Evolutionary conservation across 35 echinoderm and acorn worm species (phyloP), one percentile per base, ranked within the genome.

Genomic region (Anneissia japonica): DNA sequence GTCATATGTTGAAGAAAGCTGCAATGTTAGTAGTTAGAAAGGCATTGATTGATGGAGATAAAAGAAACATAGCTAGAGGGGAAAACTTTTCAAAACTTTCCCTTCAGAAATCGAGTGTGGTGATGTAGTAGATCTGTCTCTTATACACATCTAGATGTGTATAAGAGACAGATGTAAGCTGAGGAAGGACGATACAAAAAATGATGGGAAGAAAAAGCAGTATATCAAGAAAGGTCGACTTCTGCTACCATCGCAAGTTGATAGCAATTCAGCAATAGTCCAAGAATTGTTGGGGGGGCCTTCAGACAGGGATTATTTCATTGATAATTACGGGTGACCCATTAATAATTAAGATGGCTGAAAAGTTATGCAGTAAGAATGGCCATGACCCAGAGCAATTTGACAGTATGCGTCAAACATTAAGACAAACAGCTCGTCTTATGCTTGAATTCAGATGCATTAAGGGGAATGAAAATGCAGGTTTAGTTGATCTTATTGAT

Each of bases 121-220:
- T 43, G 14, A 43, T 43, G 14, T 43, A 43, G 40, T 6, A 43
- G 40, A 43, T 43, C n/a, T n/a, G n/a, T n/a, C n/a, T n/a, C n/a
- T n/a, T n/a, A n/a, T n/a, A n/a, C n/a, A n/a, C n/a, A n/a, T n/a
- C n/a, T n/a, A n/a, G n/a, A n/a, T n/a, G n/a, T n/a, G n/a, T n/a
- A n/a, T n/a, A n/a, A n/a, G n/a, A n/a, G n/a, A 92, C 37, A 88
- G 45, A 35, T 92, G 91, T 35, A 76, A 74, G 46, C 81, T 89
- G 0, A 83, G 88, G 51, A 23, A n/a, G 41, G 7, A 23, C 3
- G 19, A 87, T 32, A 46, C 80, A 32, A 3, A 87, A 41, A 31
- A 79, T 21, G 33, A 80, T 0, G 34, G 7, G 32, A 26, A 43
- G 36, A 37, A 14, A 30, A 31, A 81, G 55, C 12, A 80, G 32